Evolutionary conservation across 2,888 invertebrate species (phyloP).

Genomic region (Agrilus mali): DNA sequence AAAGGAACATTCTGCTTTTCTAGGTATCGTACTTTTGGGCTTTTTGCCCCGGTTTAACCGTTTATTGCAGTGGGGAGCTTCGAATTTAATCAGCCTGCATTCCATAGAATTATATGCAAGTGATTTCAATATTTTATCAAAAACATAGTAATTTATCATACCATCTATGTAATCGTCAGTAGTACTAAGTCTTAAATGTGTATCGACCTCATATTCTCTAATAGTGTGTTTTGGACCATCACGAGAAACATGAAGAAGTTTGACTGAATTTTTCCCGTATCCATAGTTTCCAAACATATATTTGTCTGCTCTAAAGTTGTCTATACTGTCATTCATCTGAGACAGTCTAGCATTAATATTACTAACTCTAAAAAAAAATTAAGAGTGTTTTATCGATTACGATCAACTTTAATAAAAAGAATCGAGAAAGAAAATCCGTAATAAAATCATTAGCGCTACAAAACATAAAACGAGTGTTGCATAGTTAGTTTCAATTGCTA

Average conservation of each 20-base stretch:
- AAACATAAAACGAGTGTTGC: not conserved
- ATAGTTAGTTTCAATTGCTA: no score
- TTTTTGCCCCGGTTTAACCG: no score
- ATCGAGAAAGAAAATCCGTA: no score
- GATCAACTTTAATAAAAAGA: not conserved
- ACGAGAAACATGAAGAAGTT: slow-evolving; percentile 57
- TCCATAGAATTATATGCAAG: no score
- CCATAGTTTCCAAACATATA: slow-evolving; percentile 52
- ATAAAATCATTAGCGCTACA: slow-evolving; percentile 1
- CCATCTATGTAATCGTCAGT: slow-evolving; percentile 57
- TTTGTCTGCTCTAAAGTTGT: slow-evolving; percentile 21
- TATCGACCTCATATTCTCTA: slow-evolving; percentile 62
- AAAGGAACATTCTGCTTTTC: no score
- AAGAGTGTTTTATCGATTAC: not conserved
- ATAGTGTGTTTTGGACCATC: slow-evolving; percentile 55
- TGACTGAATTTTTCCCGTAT: slow-evolving; percentile 65
- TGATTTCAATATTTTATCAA: no score
- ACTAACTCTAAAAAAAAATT: slow-evolving; percentile 2
- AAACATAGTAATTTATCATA: slow-evolving; percentile 18
- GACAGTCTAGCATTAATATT: slow-evolving; percentile 1
- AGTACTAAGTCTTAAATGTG: slow-evolving; percentile 54
- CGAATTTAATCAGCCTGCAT: no score
- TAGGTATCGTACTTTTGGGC: no score
- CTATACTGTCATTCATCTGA: not conserved
- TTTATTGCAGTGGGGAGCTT: no score